These are phyloP conservation scores for Drosophila lowei DNA, from an alignment of 1,140 invertebrate species.

Conservation along the genomic window DNA sequence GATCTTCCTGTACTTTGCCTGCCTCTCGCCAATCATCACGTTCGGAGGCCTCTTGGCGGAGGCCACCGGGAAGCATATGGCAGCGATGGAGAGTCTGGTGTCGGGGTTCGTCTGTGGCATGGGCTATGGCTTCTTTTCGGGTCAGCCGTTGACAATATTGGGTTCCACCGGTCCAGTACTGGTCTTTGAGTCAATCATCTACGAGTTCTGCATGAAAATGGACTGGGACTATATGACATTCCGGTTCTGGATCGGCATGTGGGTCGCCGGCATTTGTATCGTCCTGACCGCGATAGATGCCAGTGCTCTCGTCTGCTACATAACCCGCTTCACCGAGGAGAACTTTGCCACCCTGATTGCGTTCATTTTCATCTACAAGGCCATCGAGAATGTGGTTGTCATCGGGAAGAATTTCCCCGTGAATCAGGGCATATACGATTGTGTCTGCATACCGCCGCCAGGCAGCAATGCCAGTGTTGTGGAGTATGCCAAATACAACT, in stretches of 20 bases:
- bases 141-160: constrained; percentile 98
- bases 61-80: constrained; percentile 98
- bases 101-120: constrained; percentile 98
- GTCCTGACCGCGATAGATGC: constrained; percentile 97
- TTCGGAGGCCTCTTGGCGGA: constrained; percentile 92
- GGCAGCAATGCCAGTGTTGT: constrained; percentile 77
- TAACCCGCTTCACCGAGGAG: constrained; percentile 99
- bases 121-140: constrained; percentile 97
- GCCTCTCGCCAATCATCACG: constrained; percentile 93
- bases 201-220: constrained; percentile 94
- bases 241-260: constrained; percentile 96
- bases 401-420: constrained; percentile 93
- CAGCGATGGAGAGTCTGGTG: constrained; percentile 98
- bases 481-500: constrained; percentile 87
- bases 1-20: constrained; percentile 99
- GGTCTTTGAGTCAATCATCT: constrained; percentile 99
- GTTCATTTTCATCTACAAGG: constrained; percentile 99
- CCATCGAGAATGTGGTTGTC: constrained; percentile 92
- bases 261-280: constrained; percentile 94
- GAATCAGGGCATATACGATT: constrained; percentile 86
- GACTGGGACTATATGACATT: constrained; percentile 97
- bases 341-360: constrained; percentile 99
- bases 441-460: constrained; percentile 86
- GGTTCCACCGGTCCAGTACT: constrained; percentile 99
- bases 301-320: constrained; percentile 98